Evolutionary conservation across 2,797 vertebrate species (phyloP), one percentile per base, ranked within the genome.

Genomic region (Limosa lapponica): DNA sequence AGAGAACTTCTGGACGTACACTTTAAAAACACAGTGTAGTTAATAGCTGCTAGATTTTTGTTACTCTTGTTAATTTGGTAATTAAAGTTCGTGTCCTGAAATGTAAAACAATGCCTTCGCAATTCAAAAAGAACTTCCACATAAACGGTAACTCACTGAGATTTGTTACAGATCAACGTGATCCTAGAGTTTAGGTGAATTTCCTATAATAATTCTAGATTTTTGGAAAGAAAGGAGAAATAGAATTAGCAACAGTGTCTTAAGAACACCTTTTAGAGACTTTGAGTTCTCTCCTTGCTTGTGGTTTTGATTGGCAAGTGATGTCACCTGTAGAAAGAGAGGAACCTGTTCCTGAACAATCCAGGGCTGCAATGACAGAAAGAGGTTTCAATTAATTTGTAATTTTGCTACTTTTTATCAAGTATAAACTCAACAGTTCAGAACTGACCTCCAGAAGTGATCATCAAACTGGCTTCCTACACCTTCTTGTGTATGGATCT

Each of bases 81-180:
- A 82, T 96, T 95, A 92, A 91, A 93, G 62, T 73, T 96, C 93
- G 28, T 36, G 66, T 77, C 36, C 51, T 87, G 57, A 92, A 84
- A 89, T 84, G n/a, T 77, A 87, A 87, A 89, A 82, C 44, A 48
- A 70, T 73, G 49, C 13, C 37, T 84, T 93, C 79, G 55, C 39
- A 73, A 36, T 67, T 36, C 24, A 72, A 48, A 74, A 90, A 77
- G 20, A 79, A 55, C 25, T 70, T 92, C 24, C 49, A 28, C 28
- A 73, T 80, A 84, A 96, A 89, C 20, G n/a, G 5, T 73, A 39
- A 82, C 19, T 71, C 0, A 0, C 18, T 72, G 25, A 69, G 18
- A 37, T 13, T 65, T 37, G 22, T 58, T 79, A 37, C 17, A 90
- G 34, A 67, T 2, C 37, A 78, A 72, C 28, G 46, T 10, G 2